Evolutionary conservation across 2,797 vertebrate species (phyloP).

Genomic region (Tokudaia tokunoshimensis): DNA sequence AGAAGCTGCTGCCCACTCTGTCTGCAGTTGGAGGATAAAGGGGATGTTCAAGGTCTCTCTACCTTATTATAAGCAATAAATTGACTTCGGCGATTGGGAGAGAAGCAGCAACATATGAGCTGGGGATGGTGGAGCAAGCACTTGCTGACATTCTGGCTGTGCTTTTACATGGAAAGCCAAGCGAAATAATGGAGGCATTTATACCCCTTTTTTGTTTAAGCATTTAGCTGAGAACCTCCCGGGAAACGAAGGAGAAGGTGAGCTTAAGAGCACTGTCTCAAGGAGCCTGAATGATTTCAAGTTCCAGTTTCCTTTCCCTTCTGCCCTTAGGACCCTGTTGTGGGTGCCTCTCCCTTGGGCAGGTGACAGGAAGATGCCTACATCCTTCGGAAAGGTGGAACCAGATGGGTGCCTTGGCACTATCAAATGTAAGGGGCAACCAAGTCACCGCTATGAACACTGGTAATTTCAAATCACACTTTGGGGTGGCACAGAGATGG

Average conservation of each 20-base stretch:
- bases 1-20: background rate
- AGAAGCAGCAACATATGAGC: constrained; percentile 44
- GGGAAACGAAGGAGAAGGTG: constrained; percentile 50
- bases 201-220: constrained; percentile 60
- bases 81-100: constrained; percentile 54
- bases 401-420: background rate
- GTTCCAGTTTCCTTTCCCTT: background rate
- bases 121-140: constrained; percentile 6
- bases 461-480: background rate
- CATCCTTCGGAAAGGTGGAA: background rate
- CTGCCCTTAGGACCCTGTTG: background rate
- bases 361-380: background rate
- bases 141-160: background rate
- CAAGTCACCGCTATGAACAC: background rate
- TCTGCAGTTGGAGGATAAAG: background rate
- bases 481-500: background rate
- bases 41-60: background rate
- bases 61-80: constrained; percentile 59
- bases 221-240: constrained; percentile 27
- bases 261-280: constrained; percentile 7
- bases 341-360: background rate
- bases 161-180: constrained; percentile 40
- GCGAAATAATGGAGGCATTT: constrained; percentile 68
- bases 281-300: constrained; percentile 31
- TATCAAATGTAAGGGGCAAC: background rate